Evolutionary conservation across 2,888 invertebrate species (phyloP).

Genomic region (Cephus runcator): DNA sequence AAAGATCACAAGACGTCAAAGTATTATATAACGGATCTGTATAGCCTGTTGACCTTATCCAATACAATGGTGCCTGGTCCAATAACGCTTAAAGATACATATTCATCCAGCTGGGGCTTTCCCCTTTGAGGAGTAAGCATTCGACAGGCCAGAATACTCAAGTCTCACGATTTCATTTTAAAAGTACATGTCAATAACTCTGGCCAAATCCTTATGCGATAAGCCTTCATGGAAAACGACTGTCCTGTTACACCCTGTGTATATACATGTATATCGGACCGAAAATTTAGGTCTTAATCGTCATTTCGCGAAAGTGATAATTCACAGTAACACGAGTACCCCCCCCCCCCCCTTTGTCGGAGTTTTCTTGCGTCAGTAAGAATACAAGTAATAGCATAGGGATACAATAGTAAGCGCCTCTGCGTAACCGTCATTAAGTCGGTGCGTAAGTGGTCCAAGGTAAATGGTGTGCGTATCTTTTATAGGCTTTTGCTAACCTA

Average conservation of each 20-base stretch:
- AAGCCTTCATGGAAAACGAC: neutral
- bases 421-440: neutral
- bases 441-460: neutral
- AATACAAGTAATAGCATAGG: neutral
- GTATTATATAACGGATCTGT: neutral
- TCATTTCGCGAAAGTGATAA: neutral
- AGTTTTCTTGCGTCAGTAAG: neutral
- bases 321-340: neutral
- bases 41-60: neutral
- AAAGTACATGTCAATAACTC: neutral
- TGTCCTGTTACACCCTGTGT: neutral
- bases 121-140: neutral
- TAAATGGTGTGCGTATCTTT: constrained; percentile 2
- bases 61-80: neutral
- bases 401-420: neutral
- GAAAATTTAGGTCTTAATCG: neutral
- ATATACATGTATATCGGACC: neutral
- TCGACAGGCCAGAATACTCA: neutral
- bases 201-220: neutral
- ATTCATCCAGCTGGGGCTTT: neutral
- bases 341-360: neutral
- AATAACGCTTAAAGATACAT: neutral
- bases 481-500: constrained; percentile 47
- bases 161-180: neutral
- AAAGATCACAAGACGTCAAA: neutral